Percentiles rank a stretch among this genome's conserved stretches.
phyloP scores from a whole-genome alignment of 2,797 vertebrate species.

The Pangasius djambal region DNA sequence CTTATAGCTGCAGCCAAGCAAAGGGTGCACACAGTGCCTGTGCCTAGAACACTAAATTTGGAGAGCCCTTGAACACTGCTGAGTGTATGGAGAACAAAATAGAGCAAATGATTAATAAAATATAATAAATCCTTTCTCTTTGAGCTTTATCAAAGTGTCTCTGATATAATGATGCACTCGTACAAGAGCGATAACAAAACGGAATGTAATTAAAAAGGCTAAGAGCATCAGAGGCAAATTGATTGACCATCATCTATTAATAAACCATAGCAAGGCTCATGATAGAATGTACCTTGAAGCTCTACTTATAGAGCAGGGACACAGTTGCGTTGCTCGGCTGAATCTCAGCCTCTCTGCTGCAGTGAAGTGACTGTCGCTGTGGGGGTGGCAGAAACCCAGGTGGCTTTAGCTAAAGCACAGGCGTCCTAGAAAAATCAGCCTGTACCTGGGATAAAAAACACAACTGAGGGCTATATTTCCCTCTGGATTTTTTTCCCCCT shows the following conservation, averaged over 20 bases:
- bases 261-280: constrained; percentile 39
- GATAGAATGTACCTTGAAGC: constrained; percentile 18
- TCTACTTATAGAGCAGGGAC: constrained; percentile 35
- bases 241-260: constrained; percentile 44
- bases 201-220: constrained; percentile 20
- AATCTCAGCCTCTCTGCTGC: constrained; percentile 29
- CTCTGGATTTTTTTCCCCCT: constrained; percentile 23
- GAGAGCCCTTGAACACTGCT: constrained; percentile 20
- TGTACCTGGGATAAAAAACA: constrained; percentile 44
- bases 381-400: constrained; percentile 53
- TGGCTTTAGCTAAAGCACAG: constrained; percentile 50
- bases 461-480: constrained; percentile 40
- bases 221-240: constrained; percentile 32
- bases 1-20: constrained; percentile 15
- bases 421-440: constrained; percentile 58
- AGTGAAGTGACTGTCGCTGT: constrained; percentile 40
- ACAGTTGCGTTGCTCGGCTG: constrained; percentile 31
- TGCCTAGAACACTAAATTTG: background rate
- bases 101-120: constrained; percentile 3
- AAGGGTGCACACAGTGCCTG: background rate
- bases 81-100: constrained; percentile 6
- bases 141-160: constrained; percentile 25
- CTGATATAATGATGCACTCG: constrained; percentile 10
- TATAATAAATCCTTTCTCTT: constrained; percentile 9
- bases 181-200: constrained; percentile 18